Evolutionary conservation across 2,113 vertebrate species (phyloP), one percentile per base, ranked within the genome.

Genomic region (Tretioscincus oriximinensis): DNA sequence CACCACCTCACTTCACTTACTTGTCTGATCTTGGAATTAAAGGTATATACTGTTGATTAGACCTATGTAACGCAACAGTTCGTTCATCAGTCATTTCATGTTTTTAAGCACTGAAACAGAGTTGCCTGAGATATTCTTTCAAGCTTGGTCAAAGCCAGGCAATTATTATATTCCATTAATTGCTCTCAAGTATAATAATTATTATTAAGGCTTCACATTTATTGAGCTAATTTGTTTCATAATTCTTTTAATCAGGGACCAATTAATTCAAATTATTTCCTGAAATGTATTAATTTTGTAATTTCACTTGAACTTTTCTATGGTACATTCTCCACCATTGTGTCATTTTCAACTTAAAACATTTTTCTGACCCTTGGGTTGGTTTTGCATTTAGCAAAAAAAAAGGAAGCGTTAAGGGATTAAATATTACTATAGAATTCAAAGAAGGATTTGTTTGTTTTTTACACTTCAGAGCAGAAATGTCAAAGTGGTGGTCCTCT

Each of bases 131-230:
- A 22, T 31, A 51, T 64, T 9, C 73, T 80, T 86, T 84, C 47
- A 76, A 80, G 51, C 1, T 7, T 86, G 41, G 58, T 86, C 77
- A 82, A 22, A 80, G 51, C 58, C 7, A 71, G 1, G 2, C 70
- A 31, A 82, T 80, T 86, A 70, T 29, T 86, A 70, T 31, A 83
- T 4, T 2, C 26, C 8, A 86, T 75, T 75, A 76, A 86, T 82
- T 81, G 5, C 8, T 88, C 88, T 76, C 47, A 87, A 76, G 80
- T 65, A 11, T 5, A 73, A 45, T 54, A 82, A 73, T 74, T 71
- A 78, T 84, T 73, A 76, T 76, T 84, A 88, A 88, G 85, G 8
- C 11, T 21, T 90, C 67, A n/a, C 5, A 61, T 61, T 83, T 87
- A 81, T 84, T 87, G 73, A 70, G 67, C 12, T 35, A 83, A 63